Evolutionary conservation across 2,113 vertebrate species (phyloP).

Genomic region (Elachura formosa): DNA sequence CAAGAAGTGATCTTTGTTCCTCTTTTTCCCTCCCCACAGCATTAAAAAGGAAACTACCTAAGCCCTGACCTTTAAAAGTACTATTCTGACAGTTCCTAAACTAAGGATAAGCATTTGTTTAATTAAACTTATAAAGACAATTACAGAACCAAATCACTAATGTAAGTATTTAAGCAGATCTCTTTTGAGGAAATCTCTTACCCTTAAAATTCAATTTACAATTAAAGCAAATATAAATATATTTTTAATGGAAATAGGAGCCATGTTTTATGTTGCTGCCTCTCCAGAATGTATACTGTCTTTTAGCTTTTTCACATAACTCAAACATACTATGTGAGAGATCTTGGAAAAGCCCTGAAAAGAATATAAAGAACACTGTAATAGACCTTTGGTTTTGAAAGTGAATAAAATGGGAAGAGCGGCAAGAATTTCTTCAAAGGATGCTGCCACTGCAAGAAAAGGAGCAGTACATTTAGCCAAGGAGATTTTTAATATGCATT

Average conservation of each 20-base stretch:
- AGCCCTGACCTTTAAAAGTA: not conserved
- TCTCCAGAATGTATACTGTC: not conserved
- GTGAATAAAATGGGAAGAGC: not conserved
- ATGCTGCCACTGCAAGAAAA: not conserved
- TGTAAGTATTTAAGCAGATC: not conserved
- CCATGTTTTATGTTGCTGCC: not conserved
- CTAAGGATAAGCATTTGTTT: not conserved
- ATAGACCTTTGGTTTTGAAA: not conserved
- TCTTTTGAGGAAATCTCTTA: not conserved
- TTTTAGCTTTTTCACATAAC: not conserved
- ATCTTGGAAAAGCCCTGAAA: not conserved
- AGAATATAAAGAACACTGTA: not conserved
- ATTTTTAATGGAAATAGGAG: not conserved
- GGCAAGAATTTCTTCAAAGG: not conserved
- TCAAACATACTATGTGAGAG: not conserved
- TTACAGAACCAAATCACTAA: not conserved
- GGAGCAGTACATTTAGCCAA: not conserved
- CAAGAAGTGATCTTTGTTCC: not conserved
- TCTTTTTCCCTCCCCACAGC: not conserved
- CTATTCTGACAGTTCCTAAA: not conserved
- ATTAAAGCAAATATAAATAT: not conserved
- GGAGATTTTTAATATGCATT: not conserved
- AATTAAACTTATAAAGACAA: not conserved
- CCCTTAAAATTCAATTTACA: not conserved
- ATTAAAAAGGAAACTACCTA: not conserved